Evolutionary conservation across 2,888 invertebrate genomes (phyloP), one percentile per base, ranked within the genome.

Genomic region (Agrotis exclamationis): DNA sequence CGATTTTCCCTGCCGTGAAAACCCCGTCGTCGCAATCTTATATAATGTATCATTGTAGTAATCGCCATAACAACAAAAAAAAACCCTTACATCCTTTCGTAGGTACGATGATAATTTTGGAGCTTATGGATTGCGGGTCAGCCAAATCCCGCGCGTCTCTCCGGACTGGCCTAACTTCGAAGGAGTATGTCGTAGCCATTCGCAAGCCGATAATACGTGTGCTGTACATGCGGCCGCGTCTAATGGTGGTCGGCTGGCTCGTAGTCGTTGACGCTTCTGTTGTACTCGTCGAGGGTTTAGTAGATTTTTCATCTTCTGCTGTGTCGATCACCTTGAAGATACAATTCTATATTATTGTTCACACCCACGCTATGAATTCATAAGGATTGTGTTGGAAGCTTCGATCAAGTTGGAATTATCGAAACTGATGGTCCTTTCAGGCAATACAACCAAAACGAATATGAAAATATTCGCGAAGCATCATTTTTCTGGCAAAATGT

Each of bases 181-280:
- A 98, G 62, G 98, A 97, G 90, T 98, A 98, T 53, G 97, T 98
- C 60, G 98, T 98, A 63, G 98, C 98, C 98, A 98, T 98, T 70
- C 98, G 96, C 65, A 98, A 95, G 63, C 98, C 98, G 39, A 97
- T 96, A 72, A 98, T 96, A 63, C 97, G 96, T 0, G 97, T 96
- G 48, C 96, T 95, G 90, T 97, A 98, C 4, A 87, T 83, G 22
- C 94, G 93, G 39, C 93, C 93, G 66, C 92, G 92, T 20, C 91
- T 88, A 3, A 68, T 80, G 9, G 82, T 85, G 5, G 84, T 68
- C 5, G 87, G 75, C 20, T 87, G 84, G 18, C 87, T 87, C 28
- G 88, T 87, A 24, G 90, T 90, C 1, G 89, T 84, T 0, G 89
- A 80, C 5, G 89, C 84, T 28, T 89, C 87, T 20, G 86, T 85